Evolutionary conservation across 2,113 vertebrate species (phyloP), one percentile per base, ranked within the genome.

Genomic region (Beaufortia kweichowensis): DNA sequence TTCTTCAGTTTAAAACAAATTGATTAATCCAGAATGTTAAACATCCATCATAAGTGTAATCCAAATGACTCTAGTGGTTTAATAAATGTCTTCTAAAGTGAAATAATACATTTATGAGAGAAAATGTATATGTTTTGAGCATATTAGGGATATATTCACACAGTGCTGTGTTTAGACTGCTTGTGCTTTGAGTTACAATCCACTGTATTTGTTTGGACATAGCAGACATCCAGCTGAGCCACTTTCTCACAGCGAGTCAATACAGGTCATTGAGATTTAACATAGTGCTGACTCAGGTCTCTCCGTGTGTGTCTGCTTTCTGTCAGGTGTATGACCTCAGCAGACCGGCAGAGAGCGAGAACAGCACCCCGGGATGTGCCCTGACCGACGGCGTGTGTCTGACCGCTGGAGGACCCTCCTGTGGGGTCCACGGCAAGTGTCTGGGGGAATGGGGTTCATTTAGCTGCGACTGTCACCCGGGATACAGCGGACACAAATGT

Each of bases 301-400:
- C 31, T 53, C 15, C 62, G n/a, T 77, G 14, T 79, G 43, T 83
- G 31, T 81, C 24, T 77, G 43, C 75, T 53, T 62, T 73, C n/a
- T 80, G 53, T 15, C 77, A 96, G 95, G 88, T 95, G 66, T 95
- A 93, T 26, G 93, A 96, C 85, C 90, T 96, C 85, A 88, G 83
- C 76, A 89, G 89, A 60, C 91, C 95, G 11, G 90, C 92, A 15
- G 95, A 96, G 82, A 94, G 91, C 2, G 78, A 92, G 82, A 91
- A 95, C 90, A 94, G 91, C 1, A 7, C 70, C 46, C 91, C 95
- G 0, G 95, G 95, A 8, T 96, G 95, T 64, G 31, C 85, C 66
- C 78, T 92, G 26, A 94, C 86, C 0, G 95, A 96, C 73, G 89
- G 89, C 0, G 88, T 92, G 82, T 96, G 95, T 59, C 82, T 90